A percentile compares a stretch with the other conserved stretches of the same genome.
Evolutionary conservation across 2,888 invertebrate species (phyloP).

Genomic region (Diarsia rubi): DNA sequence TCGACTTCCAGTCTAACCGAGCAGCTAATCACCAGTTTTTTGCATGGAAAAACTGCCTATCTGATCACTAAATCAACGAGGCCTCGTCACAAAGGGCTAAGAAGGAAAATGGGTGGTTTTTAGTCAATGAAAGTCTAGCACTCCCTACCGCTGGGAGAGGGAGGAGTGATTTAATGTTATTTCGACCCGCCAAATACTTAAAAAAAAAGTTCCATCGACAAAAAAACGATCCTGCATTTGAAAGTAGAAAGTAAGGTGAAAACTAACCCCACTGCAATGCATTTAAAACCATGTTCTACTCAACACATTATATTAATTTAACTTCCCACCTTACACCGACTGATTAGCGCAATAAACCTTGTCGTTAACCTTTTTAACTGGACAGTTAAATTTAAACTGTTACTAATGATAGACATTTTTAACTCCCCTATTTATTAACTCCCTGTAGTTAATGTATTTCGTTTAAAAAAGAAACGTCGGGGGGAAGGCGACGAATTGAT

Average conservation of each 20-base stretch:
- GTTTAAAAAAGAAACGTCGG: conserved; percentile 36
- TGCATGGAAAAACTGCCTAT: too few species aligned
- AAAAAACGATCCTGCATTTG: background rate
- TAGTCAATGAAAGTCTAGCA: too few species aligned
- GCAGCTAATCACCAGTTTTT: too few species aligned
- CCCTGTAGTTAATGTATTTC: conserved; percentile 40
- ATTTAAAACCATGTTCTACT: background rate
- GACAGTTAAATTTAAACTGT: conserved; percentile 49
- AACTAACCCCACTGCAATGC: background rate
- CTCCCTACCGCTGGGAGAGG: too few species aligned
- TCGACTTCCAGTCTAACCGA: too few species aligned
- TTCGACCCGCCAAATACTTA: too few species aligned
- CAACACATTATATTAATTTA: conserved; percentile 32
- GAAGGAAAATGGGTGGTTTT: too few species aligned
- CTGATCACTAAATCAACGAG: too few species aligned
- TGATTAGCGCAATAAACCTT: conserved; percentile 52
- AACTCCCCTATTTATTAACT: conserved; percentile 38
- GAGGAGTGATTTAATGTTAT: too few species aligned
- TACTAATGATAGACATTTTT: conserved; percentile 59
- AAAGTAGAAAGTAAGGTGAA: background rate
- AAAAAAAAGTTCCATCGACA: too few species aligned
- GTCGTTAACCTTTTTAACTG: conserved; percentile 53
- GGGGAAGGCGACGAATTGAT: conserved; percentile 15
- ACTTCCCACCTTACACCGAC: conserved; percentile 27
- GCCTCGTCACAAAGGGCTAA: too few species aligned